Evolutionary conservation across 2,888 invertebrate species (phyloP).

Genomic region (Heliconius cydno): DNA sequence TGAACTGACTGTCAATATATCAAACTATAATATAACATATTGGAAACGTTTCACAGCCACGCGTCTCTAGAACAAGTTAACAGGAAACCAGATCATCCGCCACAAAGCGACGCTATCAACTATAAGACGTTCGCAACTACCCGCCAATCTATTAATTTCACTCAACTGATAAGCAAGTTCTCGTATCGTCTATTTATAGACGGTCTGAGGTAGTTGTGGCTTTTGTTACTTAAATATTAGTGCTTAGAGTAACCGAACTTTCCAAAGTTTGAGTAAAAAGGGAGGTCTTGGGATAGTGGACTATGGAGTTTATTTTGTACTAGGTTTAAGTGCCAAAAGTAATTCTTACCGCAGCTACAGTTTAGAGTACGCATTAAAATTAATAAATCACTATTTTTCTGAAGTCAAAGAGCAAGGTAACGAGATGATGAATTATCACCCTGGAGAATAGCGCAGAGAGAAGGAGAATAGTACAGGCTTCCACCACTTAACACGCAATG

Average conservation of each 20-base stretch:
- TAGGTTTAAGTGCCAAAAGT: neutral
- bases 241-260: neutral
- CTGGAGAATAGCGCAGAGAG: too few relatives aligned
- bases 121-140: constrained; percentile 14
- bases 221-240: neutral
- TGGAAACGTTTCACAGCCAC: neutral
- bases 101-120: constrained; percentile 22
- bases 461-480: too few relatives aligned
- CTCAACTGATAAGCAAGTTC: constrained; percentile 20
- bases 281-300: neutral
- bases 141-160: constrained; percentile 17
- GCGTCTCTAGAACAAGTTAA: neutral
- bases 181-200: neutral
- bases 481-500: too few relatives aligned
- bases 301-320: neutral
- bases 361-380: too few relatives aligned
- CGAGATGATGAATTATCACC: too few relatives aligned
- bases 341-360: too few relatives aligned
- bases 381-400: too few relatives aligned
- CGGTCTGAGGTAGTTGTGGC: neutral
- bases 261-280: neutral
- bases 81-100: neutral
- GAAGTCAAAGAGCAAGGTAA: too few relatives aligned
- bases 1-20: too few relatives aligned
- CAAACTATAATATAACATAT: neutral